A percentile compares a stretch with the other conserved stretches of the same genome.
Evolutionary conservation across 2,888 invertebrate genomes (phyloP).

Genomic region (Meiosimyza decipiens): DNA sequence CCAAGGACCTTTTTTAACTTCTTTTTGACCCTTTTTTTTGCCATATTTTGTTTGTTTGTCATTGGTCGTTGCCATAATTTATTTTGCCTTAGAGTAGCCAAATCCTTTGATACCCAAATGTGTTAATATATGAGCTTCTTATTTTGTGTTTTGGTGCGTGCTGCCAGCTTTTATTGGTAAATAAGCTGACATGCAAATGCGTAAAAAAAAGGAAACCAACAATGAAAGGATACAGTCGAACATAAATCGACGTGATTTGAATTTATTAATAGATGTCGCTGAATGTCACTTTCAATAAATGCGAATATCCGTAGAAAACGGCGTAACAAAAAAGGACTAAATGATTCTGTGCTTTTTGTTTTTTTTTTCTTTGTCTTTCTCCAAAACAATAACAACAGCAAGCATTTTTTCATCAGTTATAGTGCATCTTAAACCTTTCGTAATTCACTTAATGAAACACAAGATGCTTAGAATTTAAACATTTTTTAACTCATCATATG

Average conservation of each 20-base stretch:
- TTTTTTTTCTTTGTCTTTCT: neutral
- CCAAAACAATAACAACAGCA: neutral
- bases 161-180: neutral
- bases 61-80: too few species aligned
- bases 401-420: too few species aligned
- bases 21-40: neutral
- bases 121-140: neutral
- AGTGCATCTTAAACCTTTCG: too few species aligned
- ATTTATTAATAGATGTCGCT: constrained; percentile 32
- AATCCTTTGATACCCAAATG: constrained; percentile 16
- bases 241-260: constrained; percentile 29
- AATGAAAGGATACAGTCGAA: neutral
- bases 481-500: too few species aligned
- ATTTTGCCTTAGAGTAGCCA: neutral
- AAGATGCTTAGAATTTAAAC: too few species aligned
- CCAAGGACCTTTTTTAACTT: neutral
- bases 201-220: constrained; percentile 8
- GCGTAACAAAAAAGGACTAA: neutral
- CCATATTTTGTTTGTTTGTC: neutral
- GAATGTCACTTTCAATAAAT: constrained; percentile 1
- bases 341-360: neutral
- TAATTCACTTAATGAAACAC: too few species aligned
- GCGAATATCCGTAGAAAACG: too few species aligned
- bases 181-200: constrained; percentile 28
- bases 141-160: constrained; percentile 3